Evolutionary conservation across 2,888 invertebrate species (phyloP).

Genomic region (Oconnorella tubifera): DNA sequence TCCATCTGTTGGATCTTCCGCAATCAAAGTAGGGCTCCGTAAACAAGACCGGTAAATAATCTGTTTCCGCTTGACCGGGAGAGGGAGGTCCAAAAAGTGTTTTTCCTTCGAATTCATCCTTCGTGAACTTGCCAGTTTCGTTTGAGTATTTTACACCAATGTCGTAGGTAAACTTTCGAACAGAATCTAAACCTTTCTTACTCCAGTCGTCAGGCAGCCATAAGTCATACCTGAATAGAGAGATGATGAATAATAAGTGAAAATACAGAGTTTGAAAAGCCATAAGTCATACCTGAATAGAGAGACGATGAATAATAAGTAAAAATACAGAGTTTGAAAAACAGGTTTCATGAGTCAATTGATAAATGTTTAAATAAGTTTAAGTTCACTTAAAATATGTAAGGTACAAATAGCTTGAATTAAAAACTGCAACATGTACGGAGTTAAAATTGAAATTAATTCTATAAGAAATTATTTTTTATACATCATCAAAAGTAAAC

Average conservation of each 20-base stretch:
- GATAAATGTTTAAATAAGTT: no score
- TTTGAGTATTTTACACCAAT: slow-evolving; percentile 51
- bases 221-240: slow-evolving; percentile 62
- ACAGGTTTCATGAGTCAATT: no score
- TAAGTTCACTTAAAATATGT: no score
- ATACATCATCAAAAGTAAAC: no score
- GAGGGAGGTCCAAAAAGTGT: slow-evolving; percentile 55
- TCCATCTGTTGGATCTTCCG: slow-evolving; percentile 89
- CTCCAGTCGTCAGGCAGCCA: slow-evolving; percentile 85
- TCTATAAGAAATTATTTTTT: no score
- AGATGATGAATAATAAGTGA: no score
- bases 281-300: slow-evolving; percentile 67
- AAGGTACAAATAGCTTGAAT: no score
- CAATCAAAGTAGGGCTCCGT: slow-evolving; percentile 95
- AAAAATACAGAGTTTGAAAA: no score
- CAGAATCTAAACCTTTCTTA: slow-evolving; percentile 64
- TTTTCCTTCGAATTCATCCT: slow-evolving; percentile 42
- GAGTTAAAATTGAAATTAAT: no score
- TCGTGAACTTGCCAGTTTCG: slow-evolving; percentile 46
- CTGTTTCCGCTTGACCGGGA: slow-evolving; percentile 48
- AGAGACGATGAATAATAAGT: no score
- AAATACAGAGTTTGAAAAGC: no score
- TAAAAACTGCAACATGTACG: no score
- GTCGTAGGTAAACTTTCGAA: slow-evolving; percentile 45
- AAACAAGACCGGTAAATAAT: slow-evolving; percentile 86